These are phyloP conservation scores for Tachina grossa DNA, from an alignment of 2,888 invertebrate genomes.

Conservation along the genomic window DNA sequence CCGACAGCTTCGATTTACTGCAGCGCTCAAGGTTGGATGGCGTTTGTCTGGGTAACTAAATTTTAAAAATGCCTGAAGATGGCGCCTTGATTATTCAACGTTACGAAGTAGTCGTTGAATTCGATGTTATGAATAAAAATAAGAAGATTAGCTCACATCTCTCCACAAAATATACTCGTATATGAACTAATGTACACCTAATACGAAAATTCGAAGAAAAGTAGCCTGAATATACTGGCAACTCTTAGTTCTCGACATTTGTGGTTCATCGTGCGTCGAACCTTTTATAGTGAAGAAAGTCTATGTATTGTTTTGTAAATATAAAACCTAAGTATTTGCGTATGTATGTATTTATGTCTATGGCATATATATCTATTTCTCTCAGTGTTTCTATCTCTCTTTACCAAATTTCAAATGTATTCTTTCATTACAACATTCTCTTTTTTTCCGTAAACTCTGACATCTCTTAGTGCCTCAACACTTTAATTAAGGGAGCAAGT, in stretches of 20 bases:
- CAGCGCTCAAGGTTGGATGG: too few relatives aligned
- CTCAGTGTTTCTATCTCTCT: conserved; percentile 44
- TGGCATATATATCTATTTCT: neutral
- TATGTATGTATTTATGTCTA: neutral
- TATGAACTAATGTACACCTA: too few relatives aligned
- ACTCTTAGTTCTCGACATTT: conserved; percentile 54
- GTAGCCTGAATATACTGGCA: conserved; percentile 30
- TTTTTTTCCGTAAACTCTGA: neutral
- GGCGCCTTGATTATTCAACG: too few relatives aligned
- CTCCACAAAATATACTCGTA: too few relatives aligned
- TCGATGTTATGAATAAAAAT: too few relatives aligned
- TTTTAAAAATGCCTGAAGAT: too few relatives aligned
- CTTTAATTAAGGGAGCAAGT: conserved; percentile 55
- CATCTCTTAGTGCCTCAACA: conserved; percentile 46
- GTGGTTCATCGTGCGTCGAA: conserved; percentile 63
- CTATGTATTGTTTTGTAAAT: conserved; percentile 3
- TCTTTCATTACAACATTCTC: conserved; percentile 37
- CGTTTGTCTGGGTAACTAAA: too few relatives aligned
- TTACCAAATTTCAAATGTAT: conserved; percentile 20
- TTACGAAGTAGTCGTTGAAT: too few relatives aligned
- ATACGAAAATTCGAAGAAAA: too few relatives aligned
- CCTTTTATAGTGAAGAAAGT: conserved; percentile 69
- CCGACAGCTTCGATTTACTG: too few relatives aligned
- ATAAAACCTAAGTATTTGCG: conserved; percentile 11
- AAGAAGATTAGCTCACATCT: too few relatives aligned